Percentiles rank a stretch among this genome's conserved stretches.
phyloP scores from a whole-genome alignment of 1,140 invertebrate genomes.

The Caenorhabditis inopinata region DNA sequence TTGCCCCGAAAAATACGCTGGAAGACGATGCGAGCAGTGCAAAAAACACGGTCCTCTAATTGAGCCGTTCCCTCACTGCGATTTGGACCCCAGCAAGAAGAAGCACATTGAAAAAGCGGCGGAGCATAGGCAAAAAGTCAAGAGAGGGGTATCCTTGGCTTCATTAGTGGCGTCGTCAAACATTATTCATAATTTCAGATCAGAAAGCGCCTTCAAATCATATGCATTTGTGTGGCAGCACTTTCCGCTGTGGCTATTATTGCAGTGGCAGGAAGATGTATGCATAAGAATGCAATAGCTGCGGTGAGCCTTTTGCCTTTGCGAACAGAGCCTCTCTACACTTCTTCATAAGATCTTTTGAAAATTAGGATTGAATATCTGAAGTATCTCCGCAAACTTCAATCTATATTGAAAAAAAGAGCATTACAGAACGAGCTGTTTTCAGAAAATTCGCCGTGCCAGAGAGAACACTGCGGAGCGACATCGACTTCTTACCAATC shows the following conservation, averaged over 20 bases:
- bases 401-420: too few species aligned
- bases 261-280: background rate
- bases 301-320: too few species aligned
- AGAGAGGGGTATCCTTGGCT: background rate
- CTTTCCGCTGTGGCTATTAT: background rate
- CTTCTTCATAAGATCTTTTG: too few species aligned
- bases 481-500: background rate
- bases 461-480: background rate
- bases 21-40: background rate
- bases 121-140: background rate
- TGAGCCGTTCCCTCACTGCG: background rate
- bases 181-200: background rate
- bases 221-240: background rate
- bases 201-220: background rate
- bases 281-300: background rate
- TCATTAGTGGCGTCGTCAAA: background rate
- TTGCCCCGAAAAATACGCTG: background rate
- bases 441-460: background rate
- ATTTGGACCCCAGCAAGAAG: background rate
- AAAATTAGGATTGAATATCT: too few species aligned
- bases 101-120: constrained; percentile 10
- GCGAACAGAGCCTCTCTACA: too few species aligned
- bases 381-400: too few species aligned
- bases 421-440: background rate
- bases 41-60: background rate